These are phyloP conservation scores for Cataglyphis cursor DNA, from an alignment of 2,888 invertebrate species.

Conservation along the genomic window DNA sequence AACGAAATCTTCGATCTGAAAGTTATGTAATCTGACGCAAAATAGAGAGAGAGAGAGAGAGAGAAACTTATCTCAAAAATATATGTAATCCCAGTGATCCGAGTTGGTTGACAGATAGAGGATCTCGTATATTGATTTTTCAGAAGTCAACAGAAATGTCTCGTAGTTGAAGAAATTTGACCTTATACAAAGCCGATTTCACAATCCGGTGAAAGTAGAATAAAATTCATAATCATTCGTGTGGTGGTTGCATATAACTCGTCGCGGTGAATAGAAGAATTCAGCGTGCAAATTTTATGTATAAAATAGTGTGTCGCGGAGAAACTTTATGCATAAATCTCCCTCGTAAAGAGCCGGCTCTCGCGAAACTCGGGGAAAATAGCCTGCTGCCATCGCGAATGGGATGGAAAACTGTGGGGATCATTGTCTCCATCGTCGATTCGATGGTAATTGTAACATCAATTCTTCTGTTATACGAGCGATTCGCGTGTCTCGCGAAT, in stretches of 20 bases:
- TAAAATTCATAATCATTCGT: slow-evolving; percentile 20
- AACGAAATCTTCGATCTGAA: background rate
- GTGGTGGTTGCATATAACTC: background rate
- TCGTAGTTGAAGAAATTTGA: background rate
- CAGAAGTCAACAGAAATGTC: background rate
- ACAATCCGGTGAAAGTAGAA: slow-evolving; percentile 17
- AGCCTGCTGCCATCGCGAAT: background rate
- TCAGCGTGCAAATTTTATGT: slow-evolving; percentile 10
- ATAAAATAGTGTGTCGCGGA: slow-evolving; percentile 8
- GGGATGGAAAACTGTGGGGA: background rate
- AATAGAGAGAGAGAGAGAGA: background rate
- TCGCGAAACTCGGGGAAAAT: slow-evolving; percentile 9
- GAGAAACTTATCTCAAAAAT: background rate
- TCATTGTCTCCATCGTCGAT: slow-evolving; percentile 32
- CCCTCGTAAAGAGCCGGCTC: background rate
- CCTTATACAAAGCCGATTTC: background rate
- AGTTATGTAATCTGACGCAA: background rate
- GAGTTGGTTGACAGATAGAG: background rate
- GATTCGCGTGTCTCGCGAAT: slow-evolving; percentile 40
- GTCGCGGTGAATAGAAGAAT: slow-evolving; percentile 5
- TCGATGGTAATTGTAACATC: slow-evolving; percentile 35
- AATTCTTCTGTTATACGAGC: slow-evolving; percentile 34
- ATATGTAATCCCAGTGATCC: background rate
- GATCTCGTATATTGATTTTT: background rate
- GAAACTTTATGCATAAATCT: slow-evolving; percentile 36